A percentile compares a stretch with the other conserved stretches of the same genome.
phyloP scores from a whole-genome alignment of 2,888 invertebrate genomes.

The Philopedon plagiatum region DNA sequence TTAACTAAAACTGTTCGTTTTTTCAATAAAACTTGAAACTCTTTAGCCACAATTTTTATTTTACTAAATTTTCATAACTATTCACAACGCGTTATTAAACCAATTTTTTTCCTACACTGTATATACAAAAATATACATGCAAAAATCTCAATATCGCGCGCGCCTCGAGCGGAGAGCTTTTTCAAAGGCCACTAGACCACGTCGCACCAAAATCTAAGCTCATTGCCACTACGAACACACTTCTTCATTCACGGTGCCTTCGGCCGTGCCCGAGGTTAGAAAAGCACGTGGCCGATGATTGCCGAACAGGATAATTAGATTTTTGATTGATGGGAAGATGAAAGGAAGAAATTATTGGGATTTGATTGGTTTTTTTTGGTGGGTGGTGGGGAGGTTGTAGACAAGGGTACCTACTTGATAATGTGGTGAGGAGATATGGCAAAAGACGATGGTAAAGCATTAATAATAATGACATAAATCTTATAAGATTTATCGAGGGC shows the following conservation, averaged over 20 bases:
- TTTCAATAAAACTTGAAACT: no score
- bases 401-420: neutral
- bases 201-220: conserved; percentile 39
- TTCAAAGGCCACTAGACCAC: conserved; percentile 34
- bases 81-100: no score
- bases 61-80: no score
- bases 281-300: conserved; percentile 49
- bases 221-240: conserved; percentile 18
- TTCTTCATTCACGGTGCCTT: conserved; percentile 30
- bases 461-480: no score
- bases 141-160: conserved; percentile 14
- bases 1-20: no score
- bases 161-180: conserved; percentile 20
- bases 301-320: conserved; percentile 39
- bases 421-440: no score
- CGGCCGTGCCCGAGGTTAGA: conserved; percentile 38
- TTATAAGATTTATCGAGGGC: no score
- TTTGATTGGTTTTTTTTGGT: conserved; percentile 32
- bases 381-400: neutral
- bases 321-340: conserved; percentile 33
- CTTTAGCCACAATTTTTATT: neutral
- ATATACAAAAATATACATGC: neutral
- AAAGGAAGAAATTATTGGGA: neutral
- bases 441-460: no score
- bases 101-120: neutral